Percentiles rank a stretch among this genome's conserved stretches.
These are phyloP conservation scores for Eueremaeus valkanovi DNA, from an alignment of 2,888 invertebrate species.

Conservation along the genomic window DNA sequence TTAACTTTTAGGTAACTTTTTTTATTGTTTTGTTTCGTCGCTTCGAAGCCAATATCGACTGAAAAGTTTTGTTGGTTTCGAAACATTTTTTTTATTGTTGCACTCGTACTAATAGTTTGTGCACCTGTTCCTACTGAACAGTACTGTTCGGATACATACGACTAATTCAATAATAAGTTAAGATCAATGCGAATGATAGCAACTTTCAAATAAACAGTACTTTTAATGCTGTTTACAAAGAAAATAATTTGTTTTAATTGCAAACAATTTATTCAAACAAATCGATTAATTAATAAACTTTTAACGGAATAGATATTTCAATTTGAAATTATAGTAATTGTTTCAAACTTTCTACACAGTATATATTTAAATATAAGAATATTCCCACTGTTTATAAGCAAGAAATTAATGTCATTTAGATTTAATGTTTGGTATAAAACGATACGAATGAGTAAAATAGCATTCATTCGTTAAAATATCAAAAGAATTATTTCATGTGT, in stretches of 20 bases:
- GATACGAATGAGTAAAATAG: neutral
- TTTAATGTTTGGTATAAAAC: neutral
- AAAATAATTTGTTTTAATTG: neutral
- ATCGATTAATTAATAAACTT: neutral
- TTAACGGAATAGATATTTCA: neutral
- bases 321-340: neutral
- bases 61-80: neutral
- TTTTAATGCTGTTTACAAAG: neutral
- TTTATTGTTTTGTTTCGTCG: neutral
- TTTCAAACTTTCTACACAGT: neutral
- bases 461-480: too few relatives aligned
- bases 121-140: slow-evolving; percentile 33
- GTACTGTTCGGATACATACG: neutral
- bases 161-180: slow-evolving; percentile 33
- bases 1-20: neutral
- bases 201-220: neutral
- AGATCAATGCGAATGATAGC: slow-evolving; percentile 15
- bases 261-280: neutral
- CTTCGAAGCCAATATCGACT: neutral
- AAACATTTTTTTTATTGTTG: neutral
- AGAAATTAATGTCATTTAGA: neutral
- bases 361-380: neutral
- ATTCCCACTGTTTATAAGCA: neutral
- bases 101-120: slow-evolving; percentile 9
- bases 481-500: neutral